These are phyloP conservation scores for Oithona nana DNA, from an alignment of 2,888 invertebrate species.

Conservation along the genomic window DNA sequence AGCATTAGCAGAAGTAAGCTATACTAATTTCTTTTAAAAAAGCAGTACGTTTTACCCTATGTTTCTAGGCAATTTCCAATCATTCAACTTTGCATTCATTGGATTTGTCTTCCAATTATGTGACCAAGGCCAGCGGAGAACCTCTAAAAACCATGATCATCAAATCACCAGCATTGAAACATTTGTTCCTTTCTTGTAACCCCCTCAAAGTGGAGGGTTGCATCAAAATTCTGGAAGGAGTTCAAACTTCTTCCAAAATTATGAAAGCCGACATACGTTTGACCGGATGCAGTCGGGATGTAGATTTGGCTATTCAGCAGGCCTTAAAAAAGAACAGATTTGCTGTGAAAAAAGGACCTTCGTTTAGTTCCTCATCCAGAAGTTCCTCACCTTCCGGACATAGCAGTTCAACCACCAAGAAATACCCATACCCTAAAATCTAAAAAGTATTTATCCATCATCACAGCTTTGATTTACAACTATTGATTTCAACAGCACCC, in stretches of 20 bases:
- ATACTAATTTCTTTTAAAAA: not conserved
- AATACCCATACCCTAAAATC: not conserved
- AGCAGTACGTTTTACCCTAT: not conserved
- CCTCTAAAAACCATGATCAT: not conserved
- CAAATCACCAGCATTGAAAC: not conserved
- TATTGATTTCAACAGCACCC: not conserved
- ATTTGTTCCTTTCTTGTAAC: not conserved
- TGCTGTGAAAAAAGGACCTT: not conserved
- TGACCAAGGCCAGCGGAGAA: not conserved
- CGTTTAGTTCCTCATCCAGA: not conserved
- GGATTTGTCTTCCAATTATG: constrained; percentile 8
- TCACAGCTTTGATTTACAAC: not conserved
- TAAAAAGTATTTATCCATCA: too few species aligned
- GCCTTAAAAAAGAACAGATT: not conserved
- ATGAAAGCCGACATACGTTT: not conserved
- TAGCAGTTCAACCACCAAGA: too few species aligned
- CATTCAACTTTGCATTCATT: not conserved
- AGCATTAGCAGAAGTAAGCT: not conserved
- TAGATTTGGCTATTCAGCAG: constrained; percentile 6
- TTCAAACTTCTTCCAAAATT: not conserved
- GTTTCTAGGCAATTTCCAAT: not conserved
- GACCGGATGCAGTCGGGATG: constrained; percentile 4
- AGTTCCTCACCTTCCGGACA: not conserved
- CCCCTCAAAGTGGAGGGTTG: not conserved
- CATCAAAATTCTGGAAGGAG: not conserved